A percentile compares a stretch with the other conserved stretches of the same genome.
These are phyloP conservation scores for Tyrophagus putrescentiae DNA, from an alignment of 1,140 invertebrate genomes.

Conservation along the genomic window DNA sequence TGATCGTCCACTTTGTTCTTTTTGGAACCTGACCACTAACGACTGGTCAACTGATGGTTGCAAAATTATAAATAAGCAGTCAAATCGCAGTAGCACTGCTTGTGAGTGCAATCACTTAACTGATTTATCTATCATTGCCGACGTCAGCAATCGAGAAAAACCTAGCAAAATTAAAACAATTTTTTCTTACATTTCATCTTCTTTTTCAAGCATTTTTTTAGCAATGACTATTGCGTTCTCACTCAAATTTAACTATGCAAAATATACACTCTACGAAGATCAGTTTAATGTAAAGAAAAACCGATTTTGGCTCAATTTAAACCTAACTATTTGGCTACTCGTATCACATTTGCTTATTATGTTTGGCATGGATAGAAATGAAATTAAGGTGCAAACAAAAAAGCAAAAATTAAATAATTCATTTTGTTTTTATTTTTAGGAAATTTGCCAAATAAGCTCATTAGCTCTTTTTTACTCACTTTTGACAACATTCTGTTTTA, in stretches of 20 bases:
- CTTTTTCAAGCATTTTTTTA: neutral
- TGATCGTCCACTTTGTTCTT: neutral
- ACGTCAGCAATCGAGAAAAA: conserved; percentile 33
- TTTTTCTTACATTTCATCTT: conserved; percentile 21
- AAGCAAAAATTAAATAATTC: too few relatives aligned
- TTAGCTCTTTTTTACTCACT: conserved; percentile 35
- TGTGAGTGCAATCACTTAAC: conserved; percentile 39
- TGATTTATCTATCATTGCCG: conserved; percentile 49
- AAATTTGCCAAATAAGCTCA: conserved; percentile 21
- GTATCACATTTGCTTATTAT: conserved; percentile 1
- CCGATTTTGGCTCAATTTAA: neutral
- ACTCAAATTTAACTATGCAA: conserved; percentile 31
- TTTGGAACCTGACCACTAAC: neutral
- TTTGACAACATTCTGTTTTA: conserved; percentile 36
- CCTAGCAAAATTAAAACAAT: conserved; percentile 4
- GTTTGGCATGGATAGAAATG: conserved; percentile 1
- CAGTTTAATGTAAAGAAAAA: neutral
- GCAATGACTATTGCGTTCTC: neutral
- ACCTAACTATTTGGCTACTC: neutral
- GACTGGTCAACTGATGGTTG: conserved; percentile 11
- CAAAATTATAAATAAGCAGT: neutral
- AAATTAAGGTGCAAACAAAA: too few relatives aligned
- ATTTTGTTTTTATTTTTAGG: too few relatives aligned
- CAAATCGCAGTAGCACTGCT: conserved; percentile 24
- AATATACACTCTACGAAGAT: neutral